These are phyloP conservation scores for Corythornis madagascariensis DNA, from an alignment of 2,113 vertebrate species.

Conservation along the genomic window DNA sequence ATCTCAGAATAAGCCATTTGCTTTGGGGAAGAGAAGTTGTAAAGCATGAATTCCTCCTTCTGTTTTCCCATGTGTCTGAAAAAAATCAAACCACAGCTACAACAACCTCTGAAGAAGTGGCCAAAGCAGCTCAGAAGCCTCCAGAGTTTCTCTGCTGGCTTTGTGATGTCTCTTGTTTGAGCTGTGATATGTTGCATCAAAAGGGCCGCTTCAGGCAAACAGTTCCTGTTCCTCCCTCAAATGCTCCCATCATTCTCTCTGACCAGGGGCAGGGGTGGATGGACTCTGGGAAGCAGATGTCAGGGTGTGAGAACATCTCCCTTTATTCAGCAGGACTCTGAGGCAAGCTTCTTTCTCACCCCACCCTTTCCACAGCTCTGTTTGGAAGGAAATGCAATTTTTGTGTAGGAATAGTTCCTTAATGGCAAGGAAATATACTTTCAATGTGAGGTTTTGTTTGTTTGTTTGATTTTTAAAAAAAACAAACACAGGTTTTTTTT, in stretches of 20 bases:
- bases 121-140: not conserved
- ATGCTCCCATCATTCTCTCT: not conserved
- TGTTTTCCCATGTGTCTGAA: not conserved
- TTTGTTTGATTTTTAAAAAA: not conserved
- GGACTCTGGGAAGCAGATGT: constrained; percentile 27
- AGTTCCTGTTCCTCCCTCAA: not conserved
- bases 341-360: constrained; percentile 6
- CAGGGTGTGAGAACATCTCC: not conserved
- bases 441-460: not conserved
- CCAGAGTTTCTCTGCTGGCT: not conserved
- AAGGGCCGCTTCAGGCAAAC: not conserved
- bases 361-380: not conserved
- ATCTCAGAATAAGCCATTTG: not conserved
- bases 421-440: not conserved
- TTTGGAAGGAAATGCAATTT: not conserved
- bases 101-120: not conserved
- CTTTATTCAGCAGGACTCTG: not conserved
- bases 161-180: rapidly evolving
- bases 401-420: constrained; percentile 12
- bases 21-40: rapidly evolving
- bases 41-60: not conserved
- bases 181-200: not conserved
- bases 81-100: not conserved
- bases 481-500: not conserved
- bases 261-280: not conserved